A percentile compares a stretch with the other conserved stretches of the same genome.
These are phyloP conservation scores for Spodoptera littoralis DNA, from an alignment of 2,888 invertebrate genomes.

Conservation along the genomic window DNA sequence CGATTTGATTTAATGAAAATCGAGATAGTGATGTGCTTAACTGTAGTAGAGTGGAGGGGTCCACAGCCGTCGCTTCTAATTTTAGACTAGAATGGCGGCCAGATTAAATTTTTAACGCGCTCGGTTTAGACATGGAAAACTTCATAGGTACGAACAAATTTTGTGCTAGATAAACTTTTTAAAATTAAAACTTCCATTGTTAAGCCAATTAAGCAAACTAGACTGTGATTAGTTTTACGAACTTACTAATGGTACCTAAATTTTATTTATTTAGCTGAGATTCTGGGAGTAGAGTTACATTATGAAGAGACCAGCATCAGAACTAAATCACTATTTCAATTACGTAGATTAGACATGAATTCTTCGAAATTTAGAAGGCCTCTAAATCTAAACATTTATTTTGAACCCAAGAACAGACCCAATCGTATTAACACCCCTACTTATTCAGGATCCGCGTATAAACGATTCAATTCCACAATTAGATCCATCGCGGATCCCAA, in stretches of 20 bases:
- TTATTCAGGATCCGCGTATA: constrained; percentile 1
- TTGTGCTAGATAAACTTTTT: constrained; percentile 41
- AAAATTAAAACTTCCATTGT: constrained; percentile 41
- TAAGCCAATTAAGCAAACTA: constrained; percentile 29
- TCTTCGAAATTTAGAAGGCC: too few relatives aligned
- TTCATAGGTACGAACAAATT: constrained; percentile 43
- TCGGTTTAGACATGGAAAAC: constrained; percentile 43
- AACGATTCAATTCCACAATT: constrained; percentile 7
- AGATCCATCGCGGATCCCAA: not conserved
- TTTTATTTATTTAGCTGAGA: constrained; percentile 1
- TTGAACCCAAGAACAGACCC: too few relatives aligned
- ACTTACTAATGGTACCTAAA: constrained; percentile 26
- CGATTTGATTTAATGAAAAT: constrained; percentile 49
- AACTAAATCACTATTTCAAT: too few relatives aligned
- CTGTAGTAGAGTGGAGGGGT: constrained; percentile 45
- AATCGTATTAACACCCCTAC: too few relatives aligned
- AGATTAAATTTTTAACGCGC: constrained; percentile 55
- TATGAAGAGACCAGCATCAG: too few relatives aligned
- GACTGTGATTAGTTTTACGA: constrained; percentile 35
- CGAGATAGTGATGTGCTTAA: constrained; percentile 52
- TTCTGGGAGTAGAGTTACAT: too few relatives aligned
- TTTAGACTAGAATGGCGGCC: constrained; percentile 54
- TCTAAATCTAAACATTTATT: too few relatives aligned
- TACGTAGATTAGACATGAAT: too few relatives aligned
- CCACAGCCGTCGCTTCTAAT: constrained; percentile 45